Evolutionary conservation across 2,113 vertebrate genomes (phyloP), one percentile per base, ranked within the genome.

Genomic region (Coregonus clupeaformis): DNA sequence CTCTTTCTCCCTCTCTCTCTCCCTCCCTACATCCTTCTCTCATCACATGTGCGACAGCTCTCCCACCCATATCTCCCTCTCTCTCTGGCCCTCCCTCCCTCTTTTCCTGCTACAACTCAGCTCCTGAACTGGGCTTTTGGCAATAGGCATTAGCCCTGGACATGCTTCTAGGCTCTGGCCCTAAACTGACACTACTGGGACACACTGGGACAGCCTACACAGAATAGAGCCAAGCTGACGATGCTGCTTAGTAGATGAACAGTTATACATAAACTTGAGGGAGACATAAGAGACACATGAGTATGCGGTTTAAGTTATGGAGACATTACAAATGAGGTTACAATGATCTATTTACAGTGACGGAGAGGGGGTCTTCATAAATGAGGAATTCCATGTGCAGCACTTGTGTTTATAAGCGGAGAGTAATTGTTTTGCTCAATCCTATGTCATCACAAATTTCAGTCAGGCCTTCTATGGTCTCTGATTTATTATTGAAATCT

Each of bases 401-500:
- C 55, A 60, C 70, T 60, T 16, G 16, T 60, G 71, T 72, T 57
- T 57, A 32, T 59, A 62, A 36, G 29, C 22, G n/a, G 29, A 72
- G 16, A 55, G 68, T 76, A 62, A 87, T 82, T 85, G 80, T 85
- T 75, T 52, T 66, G 60, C 55, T 74, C 29, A 36, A 74, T 55
- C 14, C 16, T 52, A 85, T 87, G 83, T 86, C 85, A 80, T 84
- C 86, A 84, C 82, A 89, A 77, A 88, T 87, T 88, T 85, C 83
- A 79, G 77, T 74, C 80, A 74, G 88, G 63, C 80, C 75, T 83
- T 88, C 81, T 82, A 81, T 77, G 79, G 87, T 70, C 88, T 89
- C 13, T 22, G 90, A 92, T 91, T 92, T 93, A 92, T 92, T 84
- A 89, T 82, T 79, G 79, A 91, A 91, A 92, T 91, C 87, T 86